Evolutionary conservation across 2,797 vertebrate genomes (phyloP).

Genomic region (Melanotaenia maccullochi): DNA sequence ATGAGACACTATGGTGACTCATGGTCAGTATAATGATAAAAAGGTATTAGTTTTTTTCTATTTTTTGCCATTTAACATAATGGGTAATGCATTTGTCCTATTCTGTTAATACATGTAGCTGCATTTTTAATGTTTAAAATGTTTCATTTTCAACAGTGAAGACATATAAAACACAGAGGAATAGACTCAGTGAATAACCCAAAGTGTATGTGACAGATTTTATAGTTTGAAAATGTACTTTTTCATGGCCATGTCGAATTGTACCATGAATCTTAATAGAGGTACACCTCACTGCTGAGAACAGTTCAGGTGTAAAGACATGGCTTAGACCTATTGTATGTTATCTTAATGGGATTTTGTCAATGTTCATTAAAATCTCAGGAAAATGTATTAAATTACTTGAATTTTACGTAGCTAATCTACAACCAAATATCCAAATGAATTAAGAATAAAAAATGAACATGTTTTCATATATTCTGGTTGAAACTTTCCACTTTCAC

Average conservation of each 20-base stretch:
- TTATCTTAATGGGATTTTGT: no score
- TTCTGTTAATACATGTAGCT: background rate
- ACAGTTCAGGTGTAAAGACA: background rate
- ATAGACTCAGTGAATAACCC: background rate
- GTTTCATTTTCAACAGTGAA: no score
- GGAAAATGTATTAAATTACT: no score
- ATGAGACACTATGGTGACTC: background rate
- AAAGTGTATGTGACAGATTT: background rate
- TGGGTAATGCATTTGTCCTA: background rate
- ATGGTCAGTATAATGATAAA: background rate
- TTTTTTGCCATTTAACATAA: background rate
- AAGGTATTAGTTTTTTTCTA: background rate
- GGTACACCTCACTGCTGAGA: background rate
- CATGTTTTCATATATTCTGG: background rate
- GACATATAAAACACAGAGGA: background rate
- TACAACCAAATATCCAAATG: background rate
- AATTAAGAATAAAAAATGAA: constrained; percentile 5
- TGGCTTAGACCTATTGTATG: no score
- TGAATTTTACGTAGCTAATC: background rate
- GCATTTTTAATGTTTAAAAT: background rate
- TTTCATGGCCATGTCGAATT: background rate
- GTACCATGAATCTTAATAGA: background rate
- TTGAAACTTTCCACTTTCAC: constrained; percentile 9
- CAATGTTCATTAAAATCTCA: no score
- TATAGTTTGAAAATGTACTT: background rate